These are phyloP conservation scores for Lithobates pipiens DNA, from an alignment of 2,797 vertebrate species.

Conservation along the genomic window DNA sequence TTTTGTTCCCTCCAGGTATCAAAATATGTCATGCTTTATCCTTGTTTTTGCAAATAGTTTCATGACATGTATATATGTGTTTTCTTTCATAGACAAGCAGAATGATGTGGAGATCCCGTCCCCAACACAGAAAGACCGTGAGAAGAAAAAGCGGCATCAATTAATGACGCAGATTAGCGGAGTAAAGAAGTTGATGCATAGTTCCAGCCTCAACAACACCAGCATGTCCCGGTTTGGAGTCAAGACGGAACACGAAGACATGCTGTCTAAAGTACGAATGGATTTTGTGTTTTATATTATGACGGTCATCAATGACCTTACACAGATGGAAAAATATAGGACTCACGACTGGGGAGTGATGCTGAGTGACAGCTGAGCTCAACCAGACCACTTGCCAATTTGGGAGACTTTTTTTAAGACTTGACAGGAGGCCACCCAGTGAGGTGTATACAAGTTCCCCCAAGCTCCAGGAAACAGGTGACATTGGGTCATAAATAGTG, in stretches of 20 bases:
- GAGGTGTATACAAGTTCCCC: not conserved
- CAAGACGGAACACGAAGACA: conserved; percentile 94
- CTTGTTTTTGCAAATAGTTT: not conserved
- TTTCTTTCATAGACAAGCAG: conserved; percentile 87
- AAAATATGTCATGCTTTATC: not conserved
- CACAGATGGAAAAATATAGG: too few relatives aligned
- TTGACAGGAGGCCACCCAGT: not conserved
- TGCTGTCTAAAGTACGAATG: conserved; percentile 86
- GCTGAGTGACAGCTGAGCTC: not conserved
- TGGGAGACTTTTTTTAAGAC: not conserved
- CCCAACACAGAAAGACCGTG: conserved; percentile 89
- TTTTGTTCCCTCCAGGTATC: too few relatives aligned
- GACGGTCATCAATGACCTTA: not conserved
- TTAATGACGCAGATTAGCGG: conserved; percentile 96
- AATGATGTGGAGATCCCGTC: conserved; percentile 96
- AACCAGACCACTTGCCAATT: not conserved
- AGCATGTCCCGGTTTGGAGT: conserved; percentile 91
- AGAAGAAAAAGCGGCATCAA: conserved; percentile 95
- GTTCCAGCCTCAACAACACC: conserved; percentile 86
- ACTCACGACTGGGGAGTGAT: not conserved
- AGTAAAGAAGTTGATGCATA: conserved; percentile 92
- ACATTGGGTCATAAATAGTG: not conserved
- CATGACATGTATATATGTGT: conserved; percentile 10
- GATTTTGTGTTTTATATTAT: not conserved
- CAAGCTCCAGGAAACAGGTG: not conserved